Evolutionary conservation across 2,888 invertebrate genomes (phyloP).

Genomic region (Acleris emargana): DNA sequence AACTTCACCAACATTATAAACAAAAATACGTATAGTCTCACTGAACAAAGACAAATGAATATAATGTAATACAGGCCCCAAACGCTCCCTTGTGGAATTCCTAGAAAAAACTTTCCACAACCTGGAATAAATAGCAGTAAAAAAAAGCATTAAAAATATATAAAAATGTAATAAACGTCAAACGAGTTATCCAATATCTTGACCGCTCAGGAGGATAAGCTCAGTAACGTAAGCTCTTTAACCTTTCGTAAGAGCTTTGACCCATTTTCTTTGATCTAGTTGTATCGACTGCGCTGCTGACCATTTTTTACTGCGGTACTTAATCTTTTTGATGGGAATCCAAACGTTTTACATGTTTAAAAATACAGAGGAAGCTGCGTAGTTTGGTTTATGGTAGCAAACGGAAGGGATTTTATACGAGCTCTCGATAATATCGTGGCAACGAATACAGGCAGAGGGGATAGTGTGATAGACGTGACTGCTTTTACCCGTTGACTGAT

Average conservation of each 20-base stretch:
- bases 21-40: too few species aligned
- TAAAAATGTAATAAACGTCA: conserved; percentile 9
- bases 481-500: too few species aligned
- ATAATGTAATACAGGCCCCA: not conserved
- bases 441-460: too few species aligned
- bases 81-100: conserved; percentile 5
- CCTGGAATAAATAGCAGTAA: not conserved
- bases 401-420: too few species aligned
- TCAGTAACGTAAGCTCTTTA: not conserved
- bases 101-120: not conserved
- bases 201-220: conserved; percentile 1
- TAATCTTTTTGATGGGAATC: not conserved
- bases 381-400: too few species aligned
- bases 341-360: not conserved
- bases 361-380: not conserved
- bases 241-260: conserved; percentile 4
- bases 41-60: not conserved
- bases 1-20: too few species aligned
- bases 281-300: not conserved
- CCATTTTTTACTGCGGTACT: not conserved
- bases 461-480: too few species aligned
- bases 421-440: too few species aligned
- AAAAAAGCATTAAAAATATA: not conserved
- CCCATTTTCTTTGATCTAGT: conserved; percentile 7
- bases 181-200: conserved; percentile 9